Evolutionary conservation across 1,140 invertebrate genomes (phyloP).

Genomic region (Danaus melanippus): DNA sequence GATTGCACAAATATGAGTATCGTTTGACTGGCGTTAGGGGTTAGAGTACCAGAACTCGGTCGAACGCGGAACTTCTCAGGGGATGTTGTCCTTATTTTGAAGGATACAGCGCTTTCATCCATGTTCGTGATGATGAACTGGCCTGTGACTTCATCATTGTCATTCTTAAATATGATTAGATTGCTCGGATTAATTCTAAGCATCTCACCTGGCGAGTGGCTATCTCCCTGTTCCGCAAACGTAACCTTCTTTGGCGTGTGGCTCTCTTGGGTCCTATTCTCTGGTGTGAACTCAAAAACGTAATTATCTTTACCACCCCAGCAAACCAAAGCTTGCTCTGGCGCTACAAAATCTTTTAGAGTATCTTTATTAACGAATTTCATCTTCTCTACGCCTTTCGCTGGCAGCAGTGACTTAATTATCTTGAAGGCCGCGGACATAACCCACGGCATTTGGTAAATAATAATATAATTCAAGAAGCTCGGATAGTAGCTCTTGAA

Average conservation of each 20-base stretch:
- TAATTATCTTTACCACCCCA: conserved; percentile 92
- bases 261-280: conserved; percentile 49
- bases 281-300: conserved; percentile 80
- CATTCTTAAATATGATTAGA: conserved; percentile 76
- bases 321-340: conserved; percentile 80
- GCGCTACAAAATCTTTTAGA: conserved; percentile 83
- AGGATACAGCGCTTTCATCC: conserved; percentile 78
- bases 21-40: conserved; percentile 71
- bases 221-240: conserved; percentile 65
- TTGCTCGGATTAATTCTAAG: conserved; percentile 73
- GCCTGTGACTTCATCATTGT: conserved; percentile 76
- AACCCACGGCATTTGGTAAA: conserved; percentile 96
- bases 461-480: conserved; percentile 91
- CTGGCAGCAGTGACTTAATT: conserved; percentile 90
- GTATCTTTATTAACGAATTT: conserved; percentile 88
- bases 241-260: conserved; percentile 68
- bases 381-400: conserved; percentile 91
- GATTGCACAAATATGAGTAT: conserved; percentile 55
- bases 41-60: conserved; percentile 84
- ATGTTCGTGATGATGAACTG: conserved; percentile 80
- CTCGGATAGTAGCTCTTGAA: conserved; percentile 94
- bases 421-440: conserved; percentile 94
- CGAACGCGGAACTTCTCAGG: conserved; percentile 93
- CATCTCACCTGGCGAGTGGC: conserved; percentile 57
- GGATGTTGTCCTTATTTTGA: conserved; percentile 81